Conservation (phyloP, 1,140 invertebrate genomes). For the Megalonaias nervosa region DNA sequence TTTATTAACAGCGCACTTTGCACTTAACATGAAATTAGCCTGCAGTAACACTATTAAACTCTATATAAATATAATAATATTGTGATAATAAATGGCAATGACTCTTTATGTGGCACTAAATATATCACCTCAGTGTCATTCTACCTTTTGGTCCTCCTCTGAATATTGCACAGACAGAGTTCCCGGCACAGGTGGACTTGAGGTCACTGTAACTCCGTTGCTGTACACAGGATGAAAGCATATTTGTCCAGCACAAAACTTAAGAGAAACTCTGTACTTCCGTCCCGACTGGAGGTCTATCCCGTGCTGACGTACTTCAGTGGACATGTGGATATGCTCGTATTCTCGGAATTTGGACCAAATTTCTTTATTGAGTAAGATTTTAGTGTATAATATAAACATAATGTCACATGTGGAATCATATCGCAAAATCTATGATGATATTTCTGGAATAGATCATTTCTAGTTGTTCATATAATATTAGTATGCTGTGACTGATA, state of each 20-base stretch:
- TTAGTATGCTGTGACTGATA: no score
- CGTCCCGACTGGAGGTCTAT: constrained; percentile 17
- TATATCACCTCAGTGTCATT: no score
- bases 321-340: constrained; percentile 1
- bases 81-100: no score
- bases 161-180: constrained; percentile 6
- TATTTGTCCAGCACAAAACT: constrained; percentile 28
- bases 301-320: constrained; percentile 2
- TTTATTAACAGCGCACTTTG: no score
- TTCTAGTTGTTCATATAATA: no score
- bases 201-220: constrained; percentile 30
- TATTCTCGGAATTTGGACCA: constrained; percentile 27
- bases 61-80: no score
- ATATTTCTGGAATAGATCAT: background rate
- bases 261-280: constrained; percentile 21
- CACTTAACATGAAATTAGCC: no score
- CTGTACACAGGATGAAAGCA: constrained; percentile 34
- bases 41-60: no score
- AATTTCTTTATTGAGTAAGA: constrained; percentile 1
- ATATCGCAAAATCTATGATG: background rate
- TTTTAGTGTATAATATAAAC: no score
- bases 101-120: no score
- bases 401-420: background rate
- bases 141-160: background rate
- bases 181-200: constrained; percentile 20